Base-by-base conservation (phyloP, 2,113 vertebrate species). In the Trematomus loennbergii region DNA sequence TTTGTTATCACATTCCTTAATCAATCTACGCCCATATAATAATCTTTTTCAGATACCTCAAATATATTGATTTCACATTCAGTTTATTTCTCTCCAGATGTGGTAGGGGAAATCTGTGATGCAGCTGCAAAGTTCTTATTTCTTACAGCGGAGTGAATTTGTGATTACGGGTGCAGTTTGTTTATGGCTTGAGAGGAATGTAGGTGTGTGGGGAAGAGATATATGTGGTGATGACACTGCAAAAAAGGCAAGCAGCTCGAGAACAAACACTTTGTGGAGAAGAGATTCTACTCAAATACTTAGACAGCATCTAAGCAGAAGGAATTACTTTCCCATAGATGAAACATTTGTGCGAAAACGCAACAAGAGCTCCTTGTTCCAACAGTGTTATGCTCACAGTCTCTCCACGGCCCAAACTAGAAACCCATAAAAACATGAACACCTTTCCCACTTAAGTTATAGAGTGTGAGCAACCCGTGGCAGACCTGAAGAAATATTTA, bases 401-500 rank as follows among this genome's bases (percentile, higher is more conserved):
- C 0, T 17, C 70, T 29, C 49, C 74, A 43, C 69, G 52, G 3
- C 52, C 0, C 50, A 33, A 40, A 83, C 12, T 25, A 0, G 58
- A 52, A 55, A 63, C 17, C 18, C 16, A 52, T 0, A 61, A 55
- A 74, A 77, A 75, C 71, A 36, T 9, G 9, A 77, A 78, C 65
- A 40, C 63, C 66, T 70, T 52, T 46, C 67, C 52, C 17, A 10
- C 62, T 50, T 69, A 69, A 85, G 61, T 81, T 75, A 52, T 58
- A 54, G 78, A 68, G 59, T 69, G 65, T 61, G 72, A 85, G 72
- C 54, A 12, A 84, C 62, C 16, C 0, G 20, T 36, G 7, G 79
- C 74, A 65, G 76, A 83, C 33, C 78, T 61, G 53, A 1, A 58
- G 77, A 0, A 81, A 76, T 59, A 80, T 88, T 91, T 66, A 86